A percentile compares a stretch with the other conserved stretches of the same genome.
Evolutionary conservation across 2,113 vertebrate genomes (phyloP).

Genomic region (Ophthalmolycus amberensis): DNA sequence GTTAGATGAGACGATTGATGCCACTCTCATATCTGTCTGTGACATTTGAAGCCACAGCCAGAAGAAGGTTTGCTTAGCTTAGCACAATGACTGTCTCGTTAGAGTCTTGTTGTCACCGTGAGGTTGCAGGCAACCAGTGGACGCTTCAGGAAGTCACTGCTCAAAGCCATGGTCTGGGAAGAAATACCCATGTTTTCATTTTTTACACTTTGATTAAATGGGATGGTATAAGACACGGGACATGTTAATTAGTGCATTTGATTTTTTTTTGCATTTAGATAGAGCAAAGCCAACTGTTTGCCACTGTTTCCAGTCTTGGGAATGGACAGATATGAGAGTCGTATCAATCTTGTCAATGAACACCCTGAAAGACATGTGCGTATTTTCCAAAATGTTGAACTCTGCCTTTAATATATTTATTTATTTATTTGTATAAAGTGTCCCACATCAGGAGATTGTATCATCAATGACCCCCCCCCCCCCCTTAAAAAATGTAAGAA

Average conservation of each 20-base stretch:
- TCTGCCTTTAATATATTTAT: not conserved
- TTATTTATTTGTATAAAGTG: not conserved
- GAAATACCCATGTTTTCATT: not conserved
- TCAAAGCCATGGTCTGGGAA: not conserved
- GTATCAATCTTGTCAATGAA: not conserved
- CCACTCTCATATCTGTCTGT: not conserved
- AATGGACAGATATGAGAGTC: not conserved
- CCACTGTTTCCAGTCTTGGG: not conserved
- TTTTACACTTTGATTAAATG: not conserved
- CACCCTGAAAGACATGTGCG: too few species aligned
- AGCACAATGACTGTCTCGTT: not conserved
- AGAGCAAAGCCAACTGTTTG: not conserved
- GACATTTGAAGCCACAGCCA: not conserved
- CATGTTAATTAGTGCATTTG: not conserved
- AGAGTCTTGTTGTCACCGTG: not conserved
- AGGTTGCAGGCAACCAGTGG: not conserved
- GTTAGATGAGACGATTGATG: not conserved
- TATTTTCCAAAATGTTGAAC: not conserved
- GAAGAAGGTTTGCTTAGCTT: not conserved
- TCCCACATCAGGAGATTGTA: not conserved
- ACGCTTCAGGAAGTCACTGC: not conserved
- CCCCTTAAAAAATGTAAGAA: not conserved
- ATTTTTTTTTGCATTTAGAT: not conserved
- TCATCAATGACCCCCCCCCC: not conserved
- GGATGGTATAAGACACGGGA: not conserved